Base-by-base conservation (phyloP, 2,797 vertebrate genomes). In the Sebastes iracundus region DNA sequence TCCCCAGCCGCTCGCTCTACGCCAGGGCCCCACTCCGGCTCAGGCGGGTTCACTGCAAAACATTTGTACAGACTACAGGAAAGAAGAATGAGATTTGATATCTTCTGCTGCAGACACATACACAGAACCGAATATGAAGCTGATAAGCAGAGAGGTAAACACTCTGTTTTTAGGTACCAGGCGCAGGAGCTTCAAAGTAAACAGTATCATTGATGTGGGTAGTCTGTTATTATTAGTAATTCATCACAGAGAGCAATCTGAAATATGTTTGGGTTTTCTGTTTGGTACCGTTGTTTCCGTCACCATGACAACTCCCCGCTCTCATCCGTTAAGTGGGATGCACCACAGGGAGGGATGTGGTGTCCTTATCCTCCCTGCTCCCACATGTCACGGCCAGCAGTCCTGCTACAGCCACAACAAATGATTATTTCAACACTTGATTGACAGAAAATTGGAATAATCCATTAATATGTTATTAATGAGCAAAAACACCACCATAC, bases 241-340 rank as follows among this genome's bases (percentile, higher is more conserved):
- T 63, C 53, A 79, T 88, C 83, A 53, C 63, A 28, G 38, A 56
- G 27, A 63, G 27, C 28, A 30, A 61, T 61, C 61, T 67, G 35
- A 84, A 73, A 82, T 55, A 59, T 52, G n/a, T 68, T 81, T 22
- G 1, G 59, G 4, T 63, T 83, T 72, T 67, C 56, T 73, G 74
- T 88, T 88, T 88, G 65, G 22, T 81, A 59, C 65, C 20, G 68
- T 58, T 96, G 94, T 80, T 71, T 73, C 56, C 72, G 86, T 80
- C 79, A 80, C 89, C 42, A 86, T 88, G 77, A 96, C 95, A 3
- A 63, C 92, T 18, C 93, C 94, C 66, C n/a, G 91, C 56, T 92
- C 91, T 6, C 73, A 90, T 2, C 95, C 91, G 6, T 62, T 72
- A 3, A 95, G 90, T 35, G 25, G 85, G 53, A 81, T 87, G 6